Evolutionary conservation across 92 coral and sea anemone species (phyloP).

Genomic region (Chrysogorgia sp.): DNA sequence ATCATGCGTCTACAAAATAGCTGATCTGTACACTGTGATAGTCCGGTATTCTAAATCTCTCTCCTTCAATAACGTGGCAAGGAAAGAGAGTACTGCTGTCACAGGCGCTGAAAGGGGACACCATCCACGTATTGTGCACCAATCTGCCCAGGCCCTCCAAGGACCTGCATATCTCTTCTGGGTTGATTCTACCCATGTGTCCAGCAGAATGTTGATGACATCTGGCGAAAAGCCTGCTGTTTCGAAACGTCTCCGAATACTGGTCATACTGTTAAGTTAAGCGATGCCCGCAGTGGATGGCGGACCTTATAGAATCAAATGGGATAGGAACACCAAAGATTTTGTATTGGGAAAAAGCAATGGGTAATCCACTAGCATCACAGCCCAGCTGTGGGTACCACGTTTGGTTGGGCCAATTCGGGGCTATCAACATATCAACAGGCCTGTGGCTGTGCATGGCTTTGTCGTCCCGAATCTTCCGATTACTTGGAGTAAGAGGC

Average conservation of each 20-base stretch:
- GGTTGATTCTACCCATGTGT: constrained; percentile 44
- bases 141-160: constrained; percentile 53
- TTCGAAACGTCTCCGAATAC: constrained; percentile 37
- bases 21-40: constrained; percentile 33
- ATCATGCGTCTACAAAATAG: constrained; percentile 52
- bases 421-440: constrained; percentile 56
- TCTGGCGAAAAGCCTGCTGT: constrained; percentile 48
- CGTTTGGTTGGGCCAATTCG: constrained; percentile 55
- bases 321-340: constrained; percentile 55
- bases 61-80: constrained; percentile 18
- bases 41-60: constrained; percentile 44
- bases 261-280: constrained; percentile 64
- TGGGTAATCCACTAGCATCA: constrained; percentile 43
- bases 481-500: constrained; percentile 49
- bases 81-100: constrained; percentile 39
- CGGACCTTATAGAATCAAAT: constrained; percentile 39
- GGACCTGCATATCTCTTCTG: constrained; percentile 49
- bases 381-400: constrained; percentile 59
- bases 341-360: constrained; percentile 43
- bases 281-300: constrained; percentile 59
- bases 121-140: constrained; percentile 43
- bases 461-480: constrained; percentile 42
- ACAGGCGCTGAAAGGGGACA: constrained; percentile 58
- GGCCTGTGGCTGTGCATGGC: too few species aligned
- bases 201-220: constrained; percentile 37